Percentiles rank a stretch among this genome's conserved stretches.
Conservation (phyloP, 23 tunicate species). For the Styela plicata region DNA sequence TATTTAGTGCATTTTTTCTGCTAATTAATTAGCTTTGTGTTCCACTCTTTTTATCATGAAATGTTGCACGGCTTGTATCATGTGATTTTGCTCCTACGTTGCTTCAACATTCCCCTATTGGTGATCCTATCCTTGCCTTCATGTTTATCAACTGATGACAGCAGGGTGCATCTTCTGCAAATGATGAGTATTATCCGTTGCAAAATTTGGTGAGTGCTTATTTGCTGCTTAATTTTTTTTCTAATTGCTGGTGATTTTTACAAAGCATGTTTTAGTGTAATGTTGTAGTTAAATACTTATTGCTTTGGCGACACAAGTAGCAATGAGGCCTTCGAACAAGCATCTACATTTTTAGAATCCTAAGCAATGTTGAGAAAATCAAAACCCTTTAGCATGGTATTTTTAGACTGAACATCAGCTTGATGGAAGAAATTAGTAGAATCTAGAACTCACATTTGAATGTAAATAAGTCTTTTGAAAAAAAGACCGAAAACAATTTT, state of each 20-base stretch:
- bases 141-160: not conserved
- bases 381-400: too few relatives aligned
- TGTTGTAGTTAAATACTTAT: too few relatives aligned
- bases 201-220: not conserved
- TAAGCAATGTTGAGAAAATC: too few relatives aligned
- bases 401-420: too few relatives aligned
- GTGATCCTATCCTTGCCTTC: not conserved
- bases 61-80: constrained; percentile 39
- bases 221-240: not conserved
- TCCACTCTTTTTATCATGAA: not conserved
- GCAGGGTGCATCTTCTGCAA: not conserved
- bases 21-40: constrained; percentile 7
- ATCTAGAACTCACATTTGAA: too few relatives aligned
- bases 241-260: not conserved
- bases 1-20: not conserved
- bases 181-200: not conserved
- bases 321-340: too few relatives aligned
- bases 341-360: too few relatives aligned
- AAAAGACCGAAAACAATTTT: too few relatives aligned
- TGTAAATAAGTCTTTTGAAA: too few relatives aligned
- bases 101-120: not conserved
- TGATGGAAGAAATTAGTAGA: too few relatives aligned
- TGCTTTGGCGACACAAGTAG: too few relatives aligned
- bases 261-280: not conserved
- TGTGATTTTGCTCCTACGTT: constrained; percentile 7